Percentiles rank a stretch among this genome's conserved stretches.
Conservation (phyloP, 35 echinoderm and acorn worm genomes). For the Apostichopus californicus region DNA sequence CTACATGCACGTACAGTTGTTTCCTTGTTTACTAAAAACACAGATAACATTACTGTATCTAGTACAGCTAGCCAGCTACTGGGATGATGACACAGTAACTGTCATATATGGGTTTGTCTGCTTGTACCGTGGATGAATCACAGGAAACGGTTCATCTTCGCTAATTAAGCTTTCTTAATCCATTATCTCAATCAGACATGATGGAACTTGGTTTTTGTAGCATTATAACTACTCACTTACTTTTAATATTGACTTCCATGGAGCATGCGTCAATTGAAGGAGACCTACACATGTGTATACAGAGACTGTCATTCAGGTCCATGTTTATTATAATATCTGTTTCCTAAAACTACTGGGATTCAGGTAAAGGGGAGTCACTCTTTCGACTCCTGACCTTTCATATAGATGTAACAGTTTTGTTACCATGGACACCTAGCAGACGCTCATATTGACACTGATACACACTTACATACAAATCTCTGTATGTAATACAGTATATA, state of each 20-base stretch:
- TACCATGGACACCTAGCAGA: no score
- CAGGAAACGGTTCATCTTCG: conserved; percentile 45
- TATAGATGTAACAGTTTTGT: no score
- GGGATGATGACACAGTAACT: neutral
- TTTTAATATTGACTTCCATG: neutral
- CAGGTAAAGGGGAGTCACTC: no score
- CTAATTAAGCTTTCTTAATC: conserved; percentile 60
- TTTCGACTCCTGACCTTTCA: no score
- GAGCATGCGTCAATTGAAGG: no score
- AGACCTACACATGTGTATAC: no score
- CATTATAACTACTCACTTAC: neutral
- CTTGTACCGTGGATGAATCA: conserved; percentile 8
- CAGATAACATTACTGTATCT: neutral
- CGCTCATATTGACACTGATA: no score
- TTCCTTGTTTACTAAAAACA: neutral
- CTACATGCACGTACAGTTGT: neutral
- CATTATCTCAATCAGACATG: conserved; percentile 45
- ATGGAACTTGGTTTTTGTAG: conserved; percentile 35
- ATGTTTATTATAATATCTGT: no score
- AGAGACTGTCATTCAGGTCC: no score
- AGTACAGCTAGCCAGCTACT: neutral
- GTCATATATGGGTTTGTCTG: neutral
- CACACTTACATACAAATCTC: no score
- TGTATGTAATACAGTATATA: no score
- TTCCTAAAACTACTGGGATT: no score